Conservation (phyloP, 1,140 invertebrate genomes). For the Arctopsyche grandis region DNA sequence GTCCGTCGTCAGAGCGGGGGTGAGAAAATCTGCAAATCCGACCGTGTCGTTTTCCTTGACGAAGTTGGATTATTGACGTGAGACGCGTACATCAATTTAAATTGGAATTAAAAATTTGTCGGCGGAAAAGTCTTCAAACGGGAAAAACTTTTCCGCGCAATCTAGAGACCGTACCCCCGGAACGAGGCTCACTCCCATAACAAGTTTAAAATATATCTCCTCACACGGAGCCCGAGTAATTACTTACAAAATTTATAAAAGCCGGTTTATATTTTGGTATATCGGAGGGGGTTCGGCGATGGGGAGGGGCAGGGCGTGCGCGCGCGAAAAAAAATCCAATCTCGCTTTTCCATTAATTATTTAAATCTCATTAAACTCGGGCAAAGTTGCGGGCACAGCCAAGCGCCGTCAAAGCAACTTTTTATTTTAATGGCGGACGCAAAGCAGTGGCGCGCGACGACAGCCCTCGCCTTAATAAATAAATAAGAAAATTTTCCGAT, state of each 20-base stretch:
- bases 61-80: conserved; percentile 25
- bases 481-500: no score
- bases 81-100: conserved; percentile 44
- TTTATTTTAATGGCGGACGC: conserved; percentile 54
- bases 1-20: not conserved
- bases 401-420: conserved; percentile 55
- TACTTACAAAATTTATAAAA: conserved; percentile 56
- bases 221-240: conserved; percentile 54
- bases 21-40: not conserved
- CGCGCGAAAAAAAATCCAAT: conserved; percentile 62
- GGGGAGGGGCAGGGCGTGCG: conserved; percentile 35
- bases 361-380: conserved; percentile 67
- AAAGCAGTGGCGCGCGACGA: conserved; percentile 45
- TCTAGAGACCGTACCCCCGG: conserved; percentile 44
- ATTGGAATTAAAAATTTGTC: conserved; percentile 47
- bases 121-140: conserved; percentile 51
- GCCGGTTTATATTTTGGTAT: conserved; percentile 54
- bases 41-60: not conserved
- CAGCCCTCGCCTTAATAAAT: not conserved
- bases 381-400: conserved; percentile 58
- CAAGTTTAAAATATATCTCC: conserved; percentile 55
- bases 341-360: conserved; percentile 67
- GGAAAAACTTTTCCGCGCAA: conserved; percentile 51
- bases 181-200: conserved; percentile 47
- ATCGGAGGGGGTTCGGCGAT: conserved; percentile 37